phyloP scores from a whole-genome alignment of 2,797 vertebrate species.

The Zalophus californianus region DNA sequence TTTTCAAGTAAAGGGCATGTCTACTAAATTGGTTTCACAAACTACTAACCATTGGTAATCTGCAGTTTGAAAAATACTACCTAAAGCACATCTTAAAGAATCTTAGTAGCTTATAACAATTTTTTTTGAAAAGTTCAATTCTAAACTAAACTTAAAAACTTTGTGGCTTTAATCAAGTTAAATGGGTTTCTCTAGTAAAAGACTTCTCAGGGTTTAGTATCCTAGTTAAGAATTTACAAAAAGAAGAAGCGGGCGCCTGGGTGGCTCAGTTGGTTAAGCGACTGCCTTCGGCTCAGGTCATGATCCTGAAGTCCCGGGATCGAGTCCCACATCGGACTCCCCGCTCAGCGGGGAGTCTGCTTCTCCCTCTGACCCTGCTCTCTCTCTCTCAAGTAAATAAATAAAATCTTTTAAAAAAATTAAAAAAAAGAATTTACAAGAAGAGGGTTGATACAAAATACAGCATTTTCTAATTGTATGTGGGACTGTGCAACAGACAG shows the following conservation, averaged over 20 bases:
- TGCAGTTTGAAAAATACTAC: not conserved
- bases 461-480: not conserved
- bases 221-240: not conserved
- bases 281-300: too few relatives aligned
- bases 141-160: not conserved
- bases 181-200: not conserved
- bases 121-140: not conserved
- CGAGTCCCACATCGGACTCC: too few relatives aligned
- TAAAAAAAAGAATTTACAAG: not conserved
- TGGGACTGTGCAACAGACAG: not conserved
- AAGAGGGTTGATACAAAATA: not conserved
- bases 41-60: not conserved
- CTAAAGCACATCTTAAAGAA: not conserved
- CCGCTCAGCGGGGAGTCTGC: too few relatives aligned
- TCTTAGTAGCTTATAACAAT: not conserved
- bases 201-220: not conserved
- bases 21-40: not conserved
- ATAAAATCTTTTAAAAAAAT: too few relatives aligned
- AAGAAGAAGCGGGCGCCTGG: too few relatives aligned
- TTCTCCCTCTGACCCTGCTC: too few relatives aligned
- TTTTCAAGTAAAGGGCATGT: not conserved
- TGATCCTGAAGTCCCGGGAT: too few relatives aligned
- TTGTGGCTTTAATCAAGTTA: conserved; percentile 4
- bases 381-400: too few relatives aligned
- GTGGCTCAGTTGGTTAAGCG: too few relatives aligned